These are phyloP conservation scores for Calameuta filiformis DNA, from an alignment of 2,888 invertebrate genomes.

Conservation along the genomic window DNA sequence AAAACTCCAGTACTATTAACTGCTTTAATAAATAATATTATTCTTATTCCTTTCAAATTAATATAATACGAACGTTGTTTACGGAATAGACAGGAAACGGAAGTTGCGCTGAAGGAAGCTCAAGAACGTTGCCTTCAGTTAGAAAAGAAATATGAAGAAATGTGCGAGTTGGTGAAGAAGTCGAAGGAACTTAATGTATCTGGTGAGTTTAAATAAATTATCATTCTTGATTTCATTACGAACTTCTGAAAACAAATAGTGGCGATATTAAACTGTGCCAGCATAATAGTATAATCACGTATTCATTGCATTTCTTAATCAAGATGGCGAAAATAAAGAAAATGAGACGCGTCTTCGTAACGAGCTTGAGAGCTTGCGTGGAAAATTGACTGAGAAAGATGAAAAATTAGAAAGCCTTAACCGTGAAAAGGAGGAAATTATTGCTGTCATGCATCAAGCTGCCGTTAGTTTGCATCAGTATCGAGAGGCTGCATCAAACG, in stretches of 20 bases:
- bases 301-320: not conserved
- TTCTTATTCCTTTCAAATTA: not conserved
- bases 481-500: slow-evolving; percentile 36
- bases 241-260: not conserved
- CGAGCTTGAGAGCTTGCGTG: slow-evolving; percentile 66
- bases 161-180: slow-evolving; percentile 38
- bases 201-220: slow-evolving; percentile 16
- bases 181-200: slow-evolving; percentile 22
- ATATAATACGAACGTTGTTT: not conserved
- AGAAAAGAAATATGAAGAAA: slow-evolving; percentile 40
- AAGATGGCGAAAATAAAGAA: slow-evolving; percentile 49
- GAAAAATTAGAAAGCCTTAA: slow-evolving; percentile 65
- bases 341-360: slow-evolving; percentile 69
- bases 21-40: not conserved
- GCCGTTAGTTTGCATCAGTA: slow-evolving; percentile 66
- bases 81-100: slow-evolving; percentile 28
- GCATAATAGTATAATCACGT: not conserved
- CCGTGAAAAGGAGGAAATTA: slow-evolving; percentile 68
- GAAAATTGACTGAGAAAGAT: slow-evolving; percentile 62
- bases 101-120: slow-evolving; percentile 29
- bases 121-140: slow-evolving; percentile 33
- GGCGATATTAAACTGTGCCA: not conserved
- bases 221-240: not conserved
- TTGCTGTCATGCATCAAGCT: slow-evolving; percentile 67
- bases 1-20: not conserved